These are phyloP conservation scores for Brachionus angularis DNA, from an alignment of 1,140 invertebrate species.

Conservation along the genomic window DNA sequence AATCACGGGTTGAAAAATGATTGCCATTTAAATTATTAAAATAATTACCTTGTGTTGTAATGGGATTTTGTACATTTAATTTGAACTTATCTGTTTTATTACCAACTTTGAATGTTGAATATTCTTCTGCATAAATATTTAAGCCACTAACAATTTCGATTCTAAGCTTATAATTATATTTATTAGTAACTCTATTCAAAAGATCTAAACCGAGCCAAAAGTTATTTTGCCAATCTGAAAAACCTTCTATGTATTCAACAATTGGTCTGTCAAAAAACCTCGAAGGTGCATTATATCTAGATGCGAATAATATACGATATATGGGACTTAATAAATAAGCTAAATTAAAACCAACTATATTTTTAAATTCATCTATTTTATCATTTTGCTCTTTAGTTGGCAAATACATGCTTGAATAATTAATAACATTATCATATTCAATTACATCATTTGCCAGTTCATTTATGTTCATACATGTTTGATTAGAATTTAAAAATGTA, in stretches of 20 bases:
- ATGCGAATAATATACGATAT: slow-evolving; percentile 5
- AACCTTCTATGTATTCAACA: background rate
- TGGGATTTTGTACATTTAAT: background rate
- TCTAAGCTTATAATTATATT: too few relatives aligned
- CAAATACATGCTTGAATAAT: slow-evolving; percentile 6
- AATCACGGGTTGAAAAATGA: slow-evolving; percentile 9
- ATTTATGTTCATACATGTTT: background rate
- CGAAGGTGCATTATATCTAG: background rate
- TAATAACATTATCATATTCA: background rate
- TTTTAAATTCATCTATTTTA: background rate
- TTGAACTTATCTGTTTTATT: background rate
- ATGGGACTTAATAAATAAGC: background rate
- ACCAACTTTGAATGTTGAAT: background rate
- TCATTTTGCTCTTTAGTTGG: background rate
- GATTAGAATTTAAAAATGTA: background rate
- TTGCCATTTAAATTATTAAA: background rate
- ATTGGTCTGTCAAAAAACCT: slow-evolving; percentile 17
- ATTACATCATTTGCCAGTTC: background rate
- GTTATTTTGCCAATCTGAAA: background rate
- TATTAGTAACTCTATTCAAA: too few relatives aligned
- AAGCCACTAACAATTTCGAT: too few relatives aligned
- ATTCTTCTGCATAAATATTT: slow-evolving; percentile 2
- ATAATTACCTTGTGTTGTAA: background rate
- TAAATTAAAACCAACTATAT: background rate
- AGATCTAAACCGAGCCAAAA: too few relatives aligned